phyloP scores from a whole-genome alignment of 2,113 vertebrate species.

The Callionymus lyra region DNA sequence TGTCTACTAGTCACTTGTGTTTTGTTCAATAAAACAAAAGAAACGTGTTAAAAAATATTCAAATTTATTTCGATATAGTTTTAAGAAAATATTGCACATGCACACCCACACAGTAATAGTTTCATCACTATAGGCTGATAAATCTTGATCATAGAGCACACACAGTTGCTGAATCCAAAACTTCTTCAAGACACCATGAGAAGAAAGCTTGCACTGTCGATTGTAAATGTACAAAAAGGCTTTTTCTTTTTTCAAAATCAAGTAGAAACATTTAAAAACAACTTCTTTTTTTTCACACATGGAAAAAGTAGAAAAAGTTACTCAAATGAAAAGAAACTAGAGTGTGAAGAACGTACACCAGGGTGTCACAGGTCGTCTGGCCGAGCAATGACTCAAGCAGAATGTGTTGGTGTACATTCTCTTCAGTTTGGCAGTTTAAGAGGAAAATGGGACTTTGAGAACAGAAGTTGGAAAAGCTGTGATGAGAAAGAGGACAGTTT shows the following conservation, averaged over 20 bases:
- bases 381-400: slow-evolving; percentile 38
- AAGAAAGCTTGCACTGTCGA: slow-evolving; percentile 78
- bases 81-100: slow-evolving; percentile 87
- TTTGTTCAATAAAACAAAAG: slow-evolving; percentile 15
- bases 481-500: slow-evolving; percentile 23
- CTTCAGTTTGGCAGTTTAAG: slow-evolving; percentile 67
- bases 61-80: slow-evolving; percentile 80
- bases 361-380: slow-evolving; percentile 43
- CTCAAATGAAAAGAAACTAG: slow-evolving; percentile 62
- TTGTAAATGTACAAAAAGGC: slow-evolving; percentile 97
- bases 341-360: slow-evolving; percentile 47
- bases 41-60: slow-evolving; percentile 82
- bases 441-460: not conserved
- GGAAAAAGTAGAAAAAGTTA: slow-evolving; percentile 85
- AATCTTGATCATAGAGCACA: slow-evolving; percentile 72
- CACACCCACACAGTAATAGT: slow-evolving; percentile 85
- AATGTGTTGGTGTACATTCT: slow-evolving; percentile 66
- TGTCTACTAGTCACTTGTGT: too few relatives aligned
- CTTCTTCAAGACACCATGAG: slow-evolving; percentile 89
- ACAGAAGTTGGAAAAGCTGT: slow-evolving; percentile 12
- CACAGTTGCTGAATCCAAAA: slow-evolving; percentile 83
- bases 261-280: slow-evolving; percentile 99
- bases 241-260: slow-evolving; percentile 98
- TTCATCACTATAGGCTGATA: slow-evolving; percentile 79
- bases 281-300: slow-evolving; percentile 87